Base-by-base conservation (phyloP, 2,113 vertebrate genomes). In the Oxygymnocypris stewartii region DNA sequence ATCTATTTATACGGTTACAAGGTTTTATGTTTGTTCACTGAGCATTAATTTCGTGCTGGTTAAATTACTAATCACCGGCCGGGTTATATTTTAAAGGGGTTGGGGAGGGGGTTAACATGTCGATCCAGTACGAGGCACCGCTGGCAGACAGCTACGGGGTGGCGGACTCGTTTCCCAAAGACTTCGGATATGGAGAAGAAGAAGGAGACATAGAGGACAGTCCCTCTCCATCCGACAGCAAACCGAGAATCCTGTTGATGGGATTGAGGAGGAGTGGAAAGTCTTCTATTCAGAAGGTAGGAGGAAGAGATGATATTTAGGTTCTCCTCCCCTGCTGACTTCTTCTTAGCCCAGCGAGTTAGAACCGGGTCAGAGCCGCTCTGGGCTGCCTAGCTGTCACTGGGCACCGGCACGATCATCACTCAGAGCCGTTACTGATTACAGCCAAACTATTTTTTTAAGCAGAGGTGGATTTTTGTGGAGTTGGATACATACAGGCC, bases 271-370 rank as follows among this genome's bases (percentile, higher is more conserved):
- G 98, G 92, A 99, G 97, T 88, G 98, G 98, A 10, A 99, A 99
- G 76, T 99, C 98, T 1, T 99, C 98, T 47, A 99, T 99, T 93
- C 98, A 99, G 95, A 99, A 99, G 97, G 98, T 99, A 92, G 23
- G 87, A 75, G 69, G 59, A 57, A 16, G 44, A 79, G 31, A 20
- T 67, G 57, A 28, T 6, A 31, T 67, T 35, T 51, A 54, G 80
- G 40, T 81, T 87, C 51, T 35, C 44, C 73, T 37, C 20, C 37
- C 74, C 54, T 9, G 75, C 31, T 47, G 20, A 76, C 51, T 73
- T 47, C 42, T 51, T 78, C 47, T 51, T 42, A 75, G 82, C 85
- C 28, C 37, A 47, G 59, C 69, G 54, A 20, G 49, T 76, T 61
- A 31, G 37, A n/a, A 84, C 79, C 28, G 61, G 85, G 77, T 84